Base-by-base conservation (phyloP, 2,888 invertebrate genomes). In the Polyommatus iphigenia region DNA sequence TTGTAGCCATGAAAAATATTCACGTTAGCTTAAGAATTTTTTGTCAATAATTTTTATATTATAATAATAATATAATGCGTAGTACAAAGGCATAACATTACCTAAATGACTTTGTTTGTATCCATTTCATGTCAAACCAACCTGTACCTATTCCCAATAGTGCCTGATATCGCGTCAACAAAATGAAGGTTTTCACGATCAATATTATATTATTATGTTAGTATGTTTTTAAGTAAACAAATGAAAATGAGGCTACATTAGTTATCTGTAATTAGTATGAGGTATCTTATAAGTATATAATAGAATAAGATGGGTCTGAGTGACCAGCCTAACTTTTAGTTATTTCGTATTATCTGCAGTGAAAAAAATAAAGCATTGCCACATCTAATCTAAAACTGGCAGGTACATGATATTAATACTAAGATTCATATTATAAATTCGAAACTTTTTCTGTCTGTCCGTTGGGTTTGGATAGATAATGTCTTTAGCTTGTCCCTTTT, bases 121-220 rank as follows among this genome's bases (percentile, higher is more conserved):
- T 71, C 71, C 71, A 8, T 71, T 71, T 72, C 72, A 41, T 67
- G 67, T 32, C 67, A 67, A 67, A 6, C 29, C 29, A 67, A 67
- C 72, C 71, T 41, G 41, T 41, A 41, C 41, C 72, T 72, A 72
- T 72, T 72, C 72, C 72, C 72, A 67, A 67, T 67, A 67, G 67
- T 67, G 29, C 29, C 67, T 32, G 29, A 18, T 32, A 29, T 32
- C 32, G 15, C 67, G 67, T 29, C 29, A 32, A 67, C 72, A 41
- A 41, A 41, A 41, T 41, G 72, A 72, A 67, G 67, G 67, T 32
- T 72, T 41, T 3, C n/a, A 72, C 72, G 72, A 72, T 72, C 72
- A 20, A 72, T 72, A 71, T 71, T 8, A 71, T 36, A 20, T 41
- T 72, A 15, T 67, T 29, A 67, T 67, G 15, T 67, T 5, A 29